Conservation (phyloP, 2,888 invertebrate species). For the Eristalis arbustorum region DNA sequence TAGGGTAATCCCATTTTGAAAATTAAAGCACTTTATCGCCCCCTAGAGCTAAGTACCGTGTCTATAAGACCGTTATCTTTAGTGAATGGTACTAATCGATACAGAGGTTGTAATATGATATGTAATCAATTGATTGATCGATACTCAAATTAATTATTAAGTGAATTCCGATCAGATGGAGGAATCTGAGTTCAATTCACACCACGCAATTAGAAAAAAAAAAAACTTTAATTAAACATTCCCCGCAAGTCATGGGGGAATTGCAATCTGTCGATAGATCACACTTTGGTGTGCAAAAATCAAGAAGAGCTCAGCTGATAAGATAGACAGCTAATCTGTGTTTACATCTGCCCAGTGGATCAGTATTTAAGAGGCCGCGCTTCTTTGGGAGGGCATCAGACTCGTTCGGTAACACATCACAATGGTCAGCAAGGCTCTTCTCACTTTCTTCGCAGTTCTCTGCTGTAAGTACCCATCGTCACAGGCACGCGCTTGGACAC, state of each 20-base stretch:
- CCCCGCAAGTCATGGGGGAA: not conserved
- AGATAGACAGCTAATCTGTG: slow-evolving; percentile 3
- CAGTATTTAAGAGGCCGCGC: not conserved
- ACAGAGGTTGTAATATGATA: not conserved
- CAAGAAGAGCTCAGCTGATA: not conserved
- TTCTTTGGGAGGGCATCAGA: not conserved
- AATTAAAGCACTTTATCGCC: not conserved
- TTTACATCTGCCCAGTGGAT: not conserved
- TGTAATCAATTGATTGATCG: not conserved
- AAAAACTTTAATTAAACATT: not conserved
- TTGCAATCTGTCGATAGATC: not conserved
- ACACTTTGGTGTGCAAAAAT: not conserved
- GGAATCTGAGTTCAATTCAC: not conserved
- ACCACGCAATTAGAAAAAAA: not conserved
- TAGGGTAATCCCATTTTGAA: not conserved
- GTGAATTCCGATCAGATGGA: not conserved
- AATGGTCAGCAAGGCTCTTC: slow-evolving; percentile 23
- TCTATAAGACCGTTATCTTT: not conserved
- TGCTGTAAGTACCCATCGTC: slow-evolving; percentile 10
- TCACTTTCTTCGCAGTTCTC: slow-evolving; percentile 30
- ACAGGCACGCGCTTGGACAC: not conserved
- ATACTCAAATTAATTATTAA: not conserved
- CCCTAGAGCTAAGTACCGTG: not conserved
- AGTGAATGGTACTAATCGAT: not conserved
- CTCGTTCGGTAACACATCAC: not conserved